Evolutionary conservation across 2,113 vertebrate species (phyloP).

Genomic region (Sclerurus mexicanus): DNA sequence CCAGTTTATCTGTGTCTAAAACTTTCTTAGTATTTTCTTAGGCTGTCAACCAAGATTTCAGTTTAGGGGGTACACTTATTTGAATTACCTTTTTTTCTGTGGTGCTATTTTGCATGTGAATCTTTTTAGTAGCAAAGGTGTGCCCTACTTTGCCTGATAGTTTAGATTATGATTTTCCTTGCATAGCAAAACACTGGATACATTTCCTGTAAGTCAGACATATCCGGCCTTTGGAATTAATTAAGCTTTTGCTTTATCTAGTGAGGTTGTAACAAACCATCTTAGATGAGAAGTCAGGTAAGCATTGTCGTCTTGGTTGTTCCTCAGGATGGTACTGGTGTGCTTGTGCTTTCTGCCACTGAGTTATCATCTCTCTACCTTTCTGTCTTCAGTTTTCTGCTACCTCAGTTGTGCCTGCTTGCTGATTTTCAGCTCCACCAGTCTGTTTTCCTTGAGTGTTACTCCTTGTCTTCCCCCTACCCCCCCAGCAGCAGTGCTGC

Average conservation of each 20-base stretch:
- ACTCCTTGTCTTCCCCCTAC: neutral
- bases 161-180: neutral
- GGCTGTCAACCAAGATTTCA: neutral
- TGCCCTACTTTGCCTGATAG: neutral
- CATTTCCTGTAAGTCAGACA: fast-evolving
- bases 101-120: neutral
- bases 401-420: neutral
- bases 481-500: neutral
- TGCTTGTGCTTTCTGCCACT: neutral
- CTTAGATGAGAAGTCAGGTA: neutral
- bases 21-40: neutral
- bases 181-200: neutral
- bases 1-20: neutral
- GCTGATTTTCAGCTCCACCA: neutral
- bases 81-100: neutral
- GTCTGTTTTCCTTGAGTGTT: neutral
- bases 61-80: neutral
- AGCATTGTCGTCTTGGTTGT: neutral
- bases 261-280: neutral
- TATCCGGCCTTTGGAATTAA: neutral
- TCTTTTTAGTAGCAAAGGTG: neutral
- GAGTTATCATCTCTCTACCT: neutral
- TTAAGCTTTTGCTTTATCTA: neutral
- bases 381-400: neutral
- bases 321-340: neutral